Evolutionary conservation across 37 sponge, comb jelly and placozoan genomes (phyloP).

Genomic region (Diacarnus erythraeanus): DNA sequence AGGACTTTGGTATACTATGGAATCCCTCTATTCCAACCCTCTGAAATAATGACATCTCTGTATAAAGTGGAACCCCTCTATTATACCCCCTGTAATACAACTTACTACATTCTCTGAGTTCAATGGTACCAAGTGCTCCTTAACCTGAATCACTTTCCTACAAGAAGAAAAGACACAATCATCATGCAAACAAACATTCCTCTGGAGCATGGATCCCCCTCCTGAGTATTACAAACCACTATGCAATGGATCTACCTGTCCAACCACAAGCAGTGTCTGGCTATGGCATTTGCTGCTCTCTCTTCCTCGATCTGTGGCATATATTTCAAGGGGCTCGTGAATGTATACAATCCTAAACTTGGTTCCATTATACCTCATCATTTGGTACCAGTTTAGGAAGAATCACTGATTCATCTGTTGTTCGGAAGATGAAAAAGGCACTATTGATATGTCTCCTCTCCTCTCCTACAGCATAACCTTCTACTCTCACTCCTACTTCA

Average conservation of each 20-base stretch:
- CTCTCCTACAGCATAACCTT: slow-evolving; percentile 37
- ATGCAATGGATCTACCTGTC: slow-evolving; percentile 38
- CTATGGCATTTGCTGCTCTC: slow-evolving; percentile 48
- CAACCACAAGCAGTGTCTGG: slow-evolving; percentile 42
- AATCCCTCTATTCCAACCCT: no score
- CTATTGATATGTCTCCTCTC: slow-evolving; percentile 51
- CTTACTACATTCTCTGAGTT: slow-evolving; percentile 34
- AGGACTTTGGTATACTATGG: no score
- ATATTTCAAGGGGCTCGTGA: no score
- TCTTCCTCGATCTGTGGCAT: slow-evolving; percentile 26
- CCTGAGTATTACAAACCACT: no score
- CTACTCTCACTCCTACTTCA: slow-evolving; percentile 60
- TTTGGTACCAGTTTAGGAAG: slow-evolving; percentile 19
- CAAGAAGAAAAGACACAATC: not conserved
- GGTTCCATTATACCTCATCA: slow-evolving; percentile 22
- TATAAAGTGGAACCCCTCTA: no score
- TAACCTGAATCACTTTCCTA: slow-evolving; percentile 30
- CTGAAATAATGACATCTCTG: no score
- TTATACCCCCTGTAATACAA: no score
- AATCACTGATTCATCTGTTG: not conserved
- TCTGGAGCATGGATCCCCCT: no score
- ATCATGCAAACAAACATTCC: no score
- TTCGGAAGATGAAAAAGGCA: slow-evolving; percentile 40
- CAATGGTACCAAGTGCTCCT: slow-evolving; percentile 5
- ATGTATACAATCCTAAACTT: no score